Evolutionary conservation across 2,113 vertebrate genomes (phyloP).

Genomic region (Prionailurus viverrinus): DNA sequence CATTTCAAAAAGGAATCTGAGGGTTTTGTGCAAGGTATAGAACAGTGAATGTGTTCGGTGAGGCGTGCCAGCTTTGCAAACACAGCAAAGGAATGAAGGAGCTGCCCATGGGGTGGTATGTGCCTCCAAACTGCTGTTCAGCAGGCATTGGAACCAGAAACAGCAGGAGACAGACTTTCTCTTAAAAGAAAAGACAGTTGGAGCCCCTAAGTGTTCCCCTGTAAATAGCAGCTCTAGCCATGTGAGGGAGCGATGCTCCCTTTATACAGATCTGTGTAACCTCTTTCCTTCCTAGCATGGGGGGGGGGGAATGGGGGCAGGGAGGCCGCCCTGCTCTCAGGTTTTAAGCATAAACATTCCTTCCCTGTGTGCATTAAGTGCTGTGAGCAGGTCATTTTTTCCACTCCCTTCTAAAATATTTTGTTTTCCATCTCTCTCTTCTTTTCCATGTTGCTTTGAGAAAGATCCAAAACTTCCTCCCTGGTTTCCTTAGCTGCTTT

Average conservation of each 20-base stretch:
- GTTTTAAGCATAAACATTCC: slow-evolving; percentile 60
- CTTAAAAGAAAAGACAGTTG: neutral
- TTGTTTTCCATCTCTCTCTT: slow-evolving; percentile 73
- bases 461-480: slow-evolving; percentile 72
- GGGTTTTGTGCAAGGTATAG: slow-evolving; percentile 57
- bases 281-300: neutral
- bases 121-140: neutral
- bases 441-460: slow-evolving; percentile 73
- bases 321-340: neutral
- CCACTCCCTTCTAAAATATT: slow-evolving; percentile 68
- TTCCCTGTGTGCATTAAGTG: neutral
- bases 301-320: no score
- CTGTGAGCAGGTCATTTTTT: slow-evolving; percentile 61
- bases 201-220: neutral
- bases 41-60: slow-evolving; percentile 21
- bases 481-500: slow-evolving; percentile 64
- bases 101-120: neutral
- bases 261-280: neutral
- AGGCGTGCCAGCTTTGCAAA: slow-evolving; percentile 60
- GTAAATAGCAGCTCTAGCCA: neutral
- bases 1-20: slow-evolving; percentile 68
- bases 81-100: slow-evolving; percentile 25
- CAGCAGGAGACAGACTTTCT: neutral
- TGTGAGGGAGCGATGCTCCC: neutral
- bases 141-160: slow-evolving; percentile 5